These are phyloP conservation scores for Carassius carassius DNA, from an alignment of 2,113 vertebrate species.

Conservation along the genomic window DNA sequence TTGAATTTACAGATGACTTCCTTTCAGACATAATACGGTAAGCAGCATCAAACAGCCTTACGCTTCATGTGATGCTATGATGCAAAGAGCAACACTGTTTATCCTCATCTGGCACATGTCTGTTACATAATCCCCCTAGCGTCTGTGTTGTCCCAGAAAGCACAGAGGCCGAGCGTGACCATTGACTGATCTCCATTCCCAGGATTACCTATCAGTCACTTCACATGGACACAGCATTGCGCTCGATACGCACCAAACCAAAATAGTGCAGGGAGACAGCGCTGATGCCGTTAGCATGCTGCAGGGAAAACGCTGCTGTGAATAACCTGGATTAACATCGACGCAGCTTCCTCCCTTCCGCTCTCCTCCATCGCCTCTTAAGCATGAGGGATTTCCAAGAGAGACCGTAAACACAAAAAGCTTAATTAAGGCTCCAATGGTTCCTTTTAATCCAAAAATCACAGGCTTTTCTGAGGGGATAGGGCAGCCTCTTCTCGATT, in stretches of 20 bases:
- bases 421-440: conserved; percentile 63
- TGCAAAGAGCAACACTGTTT: conserved; percentile 20
- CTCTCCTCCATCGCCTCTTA: conserved; percentile 25
- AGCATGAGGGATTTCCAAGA: conserved; percentile 34
- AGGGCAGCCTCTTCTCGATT: conserved; percentile 45
- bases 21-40: neutral
- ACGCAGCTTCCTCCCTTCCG: conserved; percentile 3
- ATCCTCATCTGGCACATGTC: conserved; percentile 60
- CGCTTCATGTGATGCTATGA: conserved; percentile 10
- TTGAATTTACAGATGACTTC: neutral
- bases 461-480: conserved; percentile 51
- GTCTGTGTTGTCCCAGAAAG: conserved; percentile 65
- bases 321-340: conserved; percentile 22
- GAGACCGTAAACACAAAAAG: conserved; percentile 41
- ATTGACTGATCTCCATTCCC: conserved; percentile 74
- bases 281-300: conserved; percentile 28
- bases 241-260: conserved; percentile 46
- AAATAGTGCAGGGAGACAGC: neutral
- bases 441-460: conserved; percentile 56
- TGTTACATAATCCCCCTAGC: conserved; percentile 64
- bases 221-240: conserved; percentile 53
- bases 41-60: neutral
- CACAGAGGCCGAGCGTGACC: conserved; percentile 60
- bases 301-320: neutral
- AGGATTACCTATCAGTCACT: conserved; percentile 70